Conservation (phyloP, 53 echinoderm and acorn worm species). For the Pentamera pediparva region DNA sequence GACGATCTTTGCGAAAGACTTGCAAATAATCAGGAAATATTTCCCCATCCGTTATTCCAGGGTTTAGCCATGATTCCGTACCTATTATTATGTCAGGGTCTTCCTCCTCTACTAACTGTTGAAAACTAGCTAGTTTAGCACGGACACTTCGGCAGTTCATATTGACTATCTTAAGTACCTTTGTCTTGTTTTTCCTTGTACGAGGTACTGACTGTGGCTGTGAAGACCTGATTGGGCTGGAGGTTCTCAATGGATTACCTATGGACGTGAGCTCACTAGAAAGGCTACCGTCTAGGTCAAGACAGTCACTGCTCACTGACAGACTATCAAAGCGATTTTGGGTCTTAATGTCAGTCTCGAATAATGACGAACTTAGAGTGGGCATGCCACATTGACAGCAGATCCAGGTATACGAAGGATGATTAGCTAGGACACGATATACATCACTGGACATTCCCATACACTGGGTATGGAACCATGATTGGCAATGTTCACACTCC, state of each 20-base stretch:
- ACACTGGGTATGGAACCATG: background rate
- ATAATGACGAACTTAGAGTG: background rate
- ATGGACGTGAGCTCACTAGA: background rate
- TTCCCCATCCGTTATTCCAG: conserved; percentile 25
- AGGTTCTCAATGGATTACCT: background rate
- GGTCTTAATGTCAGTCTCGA: background rate
- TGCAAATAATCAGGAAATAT: conserved; percentile 31
- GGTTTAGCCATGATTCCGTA: conserved; percentile 47
- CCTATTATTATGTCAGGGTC: conserved; percentile 35
- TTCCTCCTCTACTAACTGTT: conserved; percentile 3
- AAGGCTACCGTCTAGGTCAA: background rate
- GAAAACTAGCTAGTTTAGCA: conserved; percentile 11
- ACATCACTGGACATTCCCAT: background rate
- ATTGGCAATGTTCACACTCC: background rate
- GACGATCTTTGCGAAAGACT: conserved; percentile 25
- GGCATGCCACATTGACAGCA: conserved; percentile 4
- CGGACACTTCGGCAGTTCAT: conserved; percentile 33
- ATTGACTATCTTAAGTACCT: conserved; percentile 1
- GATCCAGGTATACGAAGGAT: background rate
- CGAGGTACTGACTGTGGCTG: background rate
- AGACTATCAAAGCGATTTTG: background rate
- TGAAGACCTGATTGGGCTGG: background rate
- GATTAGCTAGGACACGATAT: background rate
- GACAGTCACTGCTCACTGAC: background rate
- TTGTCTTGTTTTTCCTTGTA: background rate